Conservation (phyloP, 2,113 vertebrate species). For the Hyaena hyaena region DNA sequence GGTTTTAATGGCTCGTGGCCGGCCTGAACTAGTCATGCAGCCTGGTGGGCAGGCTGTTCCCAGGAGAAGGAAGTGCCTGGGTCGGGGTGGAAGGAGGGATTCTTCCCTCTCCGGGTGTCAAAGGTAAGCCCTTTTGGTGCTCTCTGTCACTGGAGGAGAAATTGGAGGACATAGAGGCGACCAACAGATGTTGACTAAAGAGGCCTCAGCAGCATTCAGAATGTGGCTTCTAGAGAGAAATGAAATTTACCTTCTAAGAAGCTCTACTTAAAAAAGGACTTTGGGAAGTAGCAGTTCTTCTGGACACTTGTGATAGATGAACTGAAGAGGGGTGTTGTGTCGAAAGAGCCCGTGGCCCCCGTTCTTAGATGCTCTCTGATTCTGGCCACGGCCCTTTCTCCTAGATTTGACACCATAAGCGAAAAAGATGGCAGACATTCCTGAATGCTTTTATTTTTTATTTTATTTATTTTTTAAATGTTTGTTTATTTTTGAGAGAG, state of each 20-base stretch:
- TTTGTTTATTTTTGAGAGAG: too few relatives aligned
- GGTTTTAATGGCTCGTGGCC: neutral
- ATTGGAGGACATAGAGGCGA: neutral
- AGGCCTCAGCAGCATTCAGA: neutral
- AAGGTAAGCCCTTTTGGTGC: neutral
- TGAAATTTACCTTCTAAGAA: neutral
- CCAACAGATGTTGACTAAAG: neutral
- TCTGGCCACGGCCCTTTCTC: neutral
- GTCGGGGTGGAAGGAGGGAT: neutral
- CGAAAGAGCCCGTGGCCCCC: neutral
- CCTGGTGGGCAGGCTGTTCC: neutral
- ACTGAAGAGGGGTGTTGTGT: neutral
- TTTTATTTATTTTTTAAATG: too few relatives aligned
- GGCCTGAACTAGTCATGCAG: neutral
- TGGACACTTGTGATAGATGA: neutral
- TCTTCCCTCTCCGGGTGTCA: neutral
- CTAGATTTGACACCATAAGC: neutral
- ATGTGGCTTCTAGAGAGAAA: neutral
- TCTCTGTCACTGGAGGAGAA: neutral
- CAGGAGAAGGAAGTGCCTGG: neutral
- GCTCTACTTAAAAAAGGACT: neutral
- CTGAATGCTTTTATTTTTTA: neutral
- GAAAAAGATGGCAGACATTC: neutral
- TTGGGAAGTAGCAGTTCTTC: neutral
- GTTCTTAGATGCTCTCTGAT: neutral